These are phyloP conservation scores for Megaceryle torquata DNA, from an alignment of 2,113 vertebrate species.

Conservation along the genomic window DNA sequence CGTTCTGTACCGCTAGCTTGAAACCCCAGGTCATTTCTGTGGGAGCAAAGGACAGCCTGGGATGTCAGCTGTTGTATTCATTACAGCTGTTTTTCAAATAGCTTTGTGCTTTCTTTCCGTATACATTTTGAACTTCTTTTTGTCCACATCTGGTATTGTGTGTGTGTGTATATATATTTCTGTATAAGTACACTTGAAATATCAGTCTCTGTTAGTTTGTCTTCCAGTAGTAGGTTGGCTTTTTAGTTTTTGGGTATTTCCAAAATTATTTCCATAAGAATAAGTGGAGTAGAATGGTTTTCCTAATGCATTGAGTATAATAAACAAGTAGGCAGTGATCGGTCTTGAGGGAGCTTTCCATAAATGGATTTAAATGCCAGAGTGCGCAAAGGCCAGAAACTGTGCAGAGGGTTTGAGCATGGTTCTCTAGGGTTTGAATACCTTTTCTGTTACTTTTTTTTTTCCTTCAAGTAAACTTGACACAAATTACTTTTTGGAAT, in stretches of 20 bases:
- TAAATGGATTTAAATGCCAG: background rate
- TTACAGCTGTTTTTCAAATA: background rate
- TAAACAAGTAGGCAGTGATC: background rate
- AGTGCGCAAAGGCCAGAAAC: background rate
- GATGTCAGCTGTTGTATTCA: background rate
- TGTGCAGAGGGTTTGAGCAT: background rate
- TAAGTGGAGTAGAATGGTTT: background rate
- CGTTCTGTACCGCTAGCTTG: background rate
- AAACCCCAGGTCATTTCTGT: background rate
- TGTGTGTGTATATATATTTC: background rate
- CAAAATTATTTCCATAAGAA: background rate
- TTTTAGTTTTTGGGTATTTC: background rate
- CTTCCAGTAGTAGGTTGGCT: background rate
- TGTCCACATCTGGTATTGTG: background rate
- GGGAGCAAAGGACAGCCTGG: background rate
- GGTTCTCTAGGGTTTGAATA: background rate
- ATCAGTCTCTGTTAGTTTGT: background rate
- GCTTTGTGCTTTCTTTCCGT: background rate
- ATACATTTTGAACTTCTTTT: background rate
- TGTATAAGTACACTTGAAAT: background rate
- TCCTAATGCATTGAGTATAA: background rate
- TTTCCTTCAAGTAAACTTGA: background rate
- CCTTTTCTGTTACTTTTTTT: background rate
- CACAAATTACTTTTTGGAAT: constrained; percentile 6
- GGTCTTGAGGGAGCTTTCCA: background rate